Conservation (phyloP, 2,888 invertebrate genomes). For the Teleiodes luculella region DNA sequence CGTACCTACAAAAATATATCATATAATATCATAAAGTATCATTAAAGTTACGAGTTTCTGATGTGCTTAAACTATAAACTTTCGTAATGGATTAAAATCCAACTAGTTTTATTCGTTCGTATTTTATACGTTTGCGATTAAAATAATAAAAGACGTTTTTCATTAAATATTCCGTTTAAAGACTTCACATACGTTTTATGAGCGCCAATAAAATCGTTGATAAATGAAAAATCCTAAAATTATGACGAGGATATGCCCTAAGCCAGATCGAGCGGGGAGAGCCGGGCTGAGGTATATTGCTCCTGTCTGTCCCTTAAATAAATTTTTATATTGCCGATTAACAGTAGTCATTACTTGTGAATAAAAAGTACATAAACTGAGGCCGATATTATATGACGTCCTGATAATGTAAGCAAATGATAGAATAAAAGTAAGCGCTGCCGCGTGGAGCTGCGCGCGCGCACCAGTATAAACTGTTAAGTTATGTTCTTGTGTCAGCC, state of each 20-base stretch:
- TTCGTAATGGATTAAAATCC: slow-evolving; percentile 3
- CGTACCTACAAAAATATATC: background rate
- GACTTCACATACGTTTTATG: slow-evolving; percentile 9
- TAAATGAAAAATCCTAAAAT: slow-evolving; percentile 15
- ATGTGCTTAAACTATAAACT: slow-evolving; percentile 6
- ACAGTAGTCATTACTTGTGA: slow-evolving; percentile 22
- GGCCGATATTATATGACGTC: slow-evolving; percentile 19
- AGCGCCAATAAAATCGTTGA: slow-evolving; percentile 9
- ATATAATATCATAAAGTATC: too few relatives aligned
- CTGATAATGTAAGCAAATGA: slow-evolving; percentile 30
- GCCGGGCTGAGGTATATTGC: background rate
- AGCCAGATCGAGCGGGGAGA: background rate
- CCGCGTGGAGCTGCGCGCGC: background rate
- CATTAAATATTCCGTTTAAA: slow-evolving; percentile 8
- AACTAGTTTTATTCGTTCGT: background rate
- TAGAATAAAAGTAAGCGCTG: slow-evolving; percentile 26
- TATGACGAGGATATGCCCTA: slow-evolving; percentile 7
- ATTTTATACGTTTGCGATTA: slow-evolving; percentile 3
- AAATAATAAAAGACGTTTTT: slow-evolving; percentile 6
- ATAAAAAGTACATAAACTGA: slow-evolving; percentile 16
- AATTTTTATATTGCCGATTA: slow-evolving; percentile 19
- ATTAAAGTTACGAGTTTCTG: background rate
- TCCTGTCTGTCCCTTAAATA: background rate
- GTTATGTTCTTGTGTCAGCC: slow-evolving; percentile 22
- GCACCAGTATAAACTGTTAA: slow-evolving; percentile 19